These are phyloP conservation scores for Heliconius hortense DNA, from an alignment of 2,888 invertebrate species.

Conservation along the genomic window DNA sequence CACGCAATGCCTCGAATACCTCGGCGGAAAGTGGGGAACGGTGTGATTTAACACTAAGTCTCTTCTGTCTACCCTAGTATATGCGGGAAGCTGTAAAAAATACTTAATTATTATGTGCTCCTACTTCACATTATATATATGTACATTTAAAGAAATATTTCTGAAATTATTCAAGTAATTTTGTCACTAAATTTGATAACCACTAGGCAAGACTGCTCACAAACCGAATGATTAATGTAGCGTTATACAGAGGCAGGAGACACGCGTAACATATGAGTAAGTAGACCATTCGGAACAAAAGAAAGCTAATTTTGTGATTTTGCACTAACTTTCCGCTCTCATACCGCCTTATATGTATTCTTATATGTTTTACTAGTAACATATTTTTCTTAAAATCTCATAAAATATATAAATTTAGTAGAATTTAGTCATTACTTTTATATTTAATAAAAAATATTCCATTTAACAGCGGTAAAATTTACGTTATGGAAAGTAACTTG, in stretches of 20 bases:
- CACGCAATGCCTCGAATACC: too few species aligned
- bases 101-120: too few species aligned
- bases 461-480: neutral
- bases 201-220: constrained; percentile 41
- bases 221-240: constrained; percentile 42
- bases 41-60: too few species aligned
- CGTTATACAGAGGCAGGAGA: constrained; percentile 35
- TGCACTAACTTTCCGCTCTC: constrained; percentile 43
- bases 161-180: neutral
- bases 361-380: neutral
- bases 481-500: neutral
- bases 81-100: too few species aligned
- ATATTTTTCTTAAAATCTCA: neutral
- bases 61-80: too few species aligned
- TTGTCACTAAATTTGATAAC: constrained; percentile 22
- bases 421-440: neutral
- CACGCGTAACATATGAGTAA: constrained; percentile 45
- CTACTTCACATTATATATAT: neutral
- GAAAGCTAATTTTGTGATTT: constrained; percentile 45
- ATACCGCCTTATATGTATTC: constrained; percentile 27
- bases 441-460: neutral
- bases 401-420: constrained; percentile 1
- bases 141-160: neutral
- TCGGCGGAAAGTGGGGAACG: too few species aligned
- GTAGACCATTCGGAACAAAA: constrained; percentile 43